Base-by-base conservation (phyloP, 2,888 invertebrate genomes). In the Plagiodera versicolora region DNA sequence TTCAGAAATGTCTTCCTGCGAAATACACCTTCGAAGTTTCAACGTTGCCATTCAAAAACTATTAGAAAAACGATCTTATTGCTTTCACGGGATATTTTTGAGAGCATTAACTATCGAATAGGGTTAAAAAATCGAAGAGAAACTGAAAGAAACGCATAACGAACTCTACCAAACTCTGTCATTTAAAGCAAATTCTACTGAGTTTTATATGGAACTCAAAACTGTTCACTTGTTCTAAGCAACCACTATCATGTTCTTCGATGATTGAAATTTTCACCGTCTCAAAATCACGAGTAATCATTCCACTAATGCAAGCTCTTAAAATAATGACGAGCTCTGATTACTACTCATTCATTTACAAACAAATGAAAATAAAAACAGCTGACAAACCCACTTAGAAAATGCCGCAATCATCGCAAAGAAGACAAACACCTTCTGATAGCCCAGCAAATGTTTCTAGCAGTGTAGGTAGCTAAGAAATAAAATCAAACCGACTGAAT, bases 321-420 rank as follows among this genome's bases (percentile, higher is more conserved):
- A 39, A 14, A 10, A 14, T 39, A 39, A 39, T 39, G 14, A 14
- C 4, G 14, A 14, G 11, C 14, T 39, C 39, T n/a, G 39, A 39
- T 39, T 39, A 39, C 39, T n/a, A 39, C 14, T 14, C 45, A 44
- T 28, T 53, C 24, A 53, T 53, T 44, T 35, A 17, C 53, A 14
- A 53, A 44, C 39, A 56, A 54, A 53, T 19, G 48, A 53, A 56
- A 56, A 20, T 55, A 53, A n/a, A 65, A 65, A 62, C 48, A 19
- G 62, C 65, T 65, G 65, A 65, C 65, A 57, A 58, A 65, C 58
- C 58, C 59, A 56, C 55, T 55, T 58, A 39, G 28, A 20, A 48
- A 48, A 44, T 53, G 53, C 53, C 17, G 53, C 53, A 53, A 45
- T 45, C 24, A 14, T 17, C 20, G 39, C 28, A n/a, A 53, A 35